Conservation (phyloP, 2,797 vertebrate genomes). For the Semaprochilodus insignis region DNA sequence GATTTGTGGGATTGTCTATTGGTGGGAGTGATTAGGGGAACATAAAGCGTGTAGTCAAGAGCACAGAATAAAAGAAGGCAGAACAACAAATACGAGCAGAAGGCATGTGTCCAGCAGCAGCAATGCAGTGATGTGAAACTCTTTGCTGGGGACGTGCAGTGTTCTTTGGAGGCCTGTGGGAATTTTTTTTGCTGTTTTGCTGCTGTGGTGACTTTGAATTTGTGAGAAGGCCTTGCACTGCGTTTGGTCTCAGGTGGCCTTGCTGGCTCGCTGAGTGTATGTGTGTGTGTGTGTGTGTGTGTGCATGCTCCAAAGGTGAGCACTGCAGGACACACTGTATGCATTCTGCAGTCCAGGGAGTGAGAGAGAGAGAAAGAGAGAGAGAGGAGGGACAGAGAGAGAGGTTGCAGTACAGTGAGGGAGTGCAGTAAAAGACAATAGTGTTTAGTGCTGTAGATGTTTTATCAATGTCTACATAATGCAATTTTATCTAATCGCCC, state of each 20-base stretch:
- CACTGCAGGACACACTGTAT: not conserved
- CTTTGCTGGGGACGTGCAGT: not conserved
- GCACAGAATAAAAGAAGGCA: not conserved
- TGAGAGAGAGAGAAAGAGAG: too few relatives aligned
- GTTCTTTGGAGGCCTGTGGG: not conserved
- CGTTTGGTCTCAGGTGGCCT: conserved; percentile 14
- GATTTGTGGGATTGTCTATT: not conserved
- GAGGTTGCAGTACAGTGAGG: not conserved
- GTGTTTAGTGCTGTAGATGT: not conserved
- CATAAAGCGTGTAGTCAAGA: not conserved
- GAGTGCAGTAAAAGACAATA: not conserved
- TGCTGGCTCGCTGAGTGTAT: not conserved
- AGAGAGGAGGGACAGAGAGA: not conserved
- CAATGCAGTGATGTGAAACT: not conserved
- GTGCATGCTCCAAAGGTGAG: not conserved
- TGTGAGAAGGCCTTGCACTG: not conserved
- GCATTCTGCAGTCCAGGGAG: not conserved
- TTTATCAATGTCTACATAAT: too few relatives aligned
- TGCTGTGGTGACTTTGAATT: conserved; percentile 12
- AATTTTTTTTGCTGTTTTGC: not conserved
- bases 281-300: conserved; percentile 1
- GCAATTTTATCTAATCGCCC: too few relatives aligned
- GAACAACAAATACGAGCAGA: not conserved
- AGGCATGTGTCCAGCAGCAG: conserved; percentile 6
- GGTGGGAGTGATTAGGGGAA: not conserved